Conservation (phyloP, 2,113 vertebrate genomes). For the Neomonachus schauinslandi region DNA sequence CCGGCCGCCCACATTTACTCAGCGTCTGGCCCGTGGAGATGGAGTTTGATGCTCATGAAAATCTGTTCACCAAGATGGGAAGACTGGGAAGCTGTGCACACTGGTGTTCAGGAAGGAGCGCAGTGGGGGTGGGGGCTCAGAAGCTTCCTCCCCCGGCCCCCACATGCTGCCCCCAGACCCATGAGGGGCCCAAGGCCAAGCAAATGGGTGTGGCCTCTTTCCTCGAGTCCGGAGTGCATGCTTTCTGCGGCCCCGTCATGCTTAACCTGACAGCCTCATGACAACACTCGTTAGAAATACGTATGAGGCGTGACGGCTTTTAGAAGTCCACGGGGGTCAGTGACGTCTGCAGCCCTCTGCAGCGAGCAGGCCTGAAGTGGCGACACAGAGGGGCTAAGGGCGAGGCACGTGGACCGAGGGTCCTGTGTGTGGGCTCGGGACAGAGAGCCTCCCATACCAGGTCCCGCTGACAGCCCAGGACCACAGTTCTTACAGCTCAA, state of each 20-base stretch:
- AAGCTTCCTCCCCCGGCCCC: background rate
- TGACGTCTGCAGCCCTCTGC: background rate
- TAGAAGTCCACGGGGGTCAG: conserved; percentile 24
- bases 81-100: background rate
- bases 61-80: background rate
- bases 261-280: conserved; percentile 51
- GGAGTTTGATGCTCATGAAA: background rate
- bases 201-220: background rate
- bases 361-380: conserved; percentile 5
- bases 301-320: background rate
- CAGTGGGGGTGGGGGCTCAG: background rate
- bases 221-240: background rate
- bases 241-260: background rate
- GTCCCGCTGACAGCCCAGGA: background rate
- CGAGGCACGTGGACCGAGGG: fast-evolving
- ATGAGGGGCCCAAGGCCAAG: background rate
- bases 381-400: background rate
- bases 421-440: background rate
- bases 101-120: background rate
- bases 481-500: fast-evolving
- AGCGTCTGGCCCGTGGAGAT: fast-evolving
- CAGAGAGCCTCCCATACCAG: background rate
- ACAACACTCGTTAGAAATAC: conserved; percentile 40
- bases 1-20: background rate
- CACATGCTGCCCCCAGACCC: background rate